phyloP scores from a whole-genome alignment of 1,140 invertebrate species.

The Zaprionus lachaisei region DNA sequence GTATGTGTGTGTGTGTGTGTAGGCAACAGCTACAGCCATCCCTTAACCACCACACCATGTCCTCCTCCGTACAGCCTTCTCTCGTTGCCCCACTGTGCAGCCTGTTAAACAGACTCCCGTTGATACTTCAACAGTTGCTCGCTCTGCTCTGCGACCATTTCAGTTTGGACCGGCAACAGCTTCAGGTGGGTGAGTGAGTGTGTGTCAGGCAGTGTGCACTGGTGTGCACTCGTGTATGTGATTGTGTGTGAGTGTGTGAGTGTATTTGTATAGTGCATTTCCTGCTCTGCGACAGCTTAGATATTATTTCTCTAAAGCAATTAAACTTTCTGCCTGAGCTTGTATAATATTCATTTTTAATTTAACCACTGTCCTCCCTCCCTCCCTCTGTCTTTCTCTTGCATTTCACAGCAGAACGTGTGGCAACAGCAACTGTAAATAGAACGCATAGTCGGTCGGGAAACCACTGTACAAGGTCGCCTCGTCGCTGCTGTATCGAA shows the following conservation, averaged over 20 bases:
- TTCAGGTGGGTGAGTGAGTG: conserved; percentile 13
- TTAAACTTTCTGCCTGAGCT: conserved; percentile 21
- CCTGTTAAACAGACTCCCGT: conserved; percentile 2
- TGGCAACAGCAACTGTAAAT: background rate
- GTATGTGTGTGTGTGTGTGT: background rate
- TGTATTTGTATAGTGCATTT: conserved; percentile 10
- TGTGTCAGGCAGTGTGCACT: background rate
- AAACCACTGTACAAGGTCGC: conserved; percentile 17
- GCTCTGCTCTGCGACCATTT: conserved; percentile 7
- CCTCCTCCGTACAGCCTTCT: background rate
- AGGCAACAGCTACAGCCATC: conserved; percentile 4
- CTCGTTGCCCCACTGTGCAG: background rate
- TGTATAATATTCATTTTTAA: conserved; percentile 4
- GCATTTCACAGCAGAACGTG: background rate
- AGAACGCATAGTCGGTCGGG: background rate
- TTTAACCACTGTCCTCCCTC: background rate
- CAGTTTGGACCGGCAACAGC: conserved; percentile 38
- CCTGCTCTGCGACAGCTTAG: conserved; percentile 1
- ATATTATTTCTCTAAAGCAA: conserved; percentile 7
- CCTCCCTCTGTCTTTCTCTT: background rate
- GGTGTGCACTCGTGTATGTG: background rate
- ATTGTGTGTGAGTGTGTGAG: background rate
- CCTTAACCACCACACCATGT: conserved; percentile 1
- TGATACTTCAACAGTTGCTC: conserved; percentile 21
- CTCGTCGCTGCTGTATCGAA: conserved; percentile 14